phyloP scores from a whole-genome alignment of 2,888 invertebrate species.

The Dorcus hopei region DNA sequence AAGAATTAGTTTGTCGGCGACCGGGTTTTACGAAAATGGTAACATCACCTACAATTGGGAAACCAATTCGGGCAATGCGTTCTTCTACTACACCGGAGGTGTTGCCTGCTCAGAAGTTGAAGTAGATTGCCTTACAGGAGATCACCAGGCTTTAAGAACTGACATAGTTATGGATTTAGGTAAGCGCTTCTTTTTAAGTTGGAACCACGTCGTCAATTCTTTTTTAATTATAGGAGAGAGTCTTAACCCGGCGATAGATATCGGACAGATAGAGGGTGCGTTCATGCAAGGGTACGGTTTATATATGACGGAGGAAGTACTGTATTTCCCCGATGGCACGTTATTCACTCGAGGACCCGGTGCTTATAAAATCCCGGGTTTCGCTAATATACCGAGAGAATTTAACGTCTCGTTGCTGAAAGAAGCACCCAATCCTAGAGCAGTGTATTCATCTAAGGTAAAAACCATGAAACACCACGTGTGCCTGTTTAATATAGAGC shows the following conservation, averaged over 20 bases:
- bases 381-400: conserved; percentile 85
- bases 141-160: conserved; percentile 81
- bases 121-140: conserved; percentile 91
- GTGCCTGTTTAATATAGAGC: no score
- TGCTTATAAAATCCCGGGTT: conserved; percentile 90
- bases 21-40: conserved; percentile 79
- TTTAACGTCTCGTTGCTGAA: conserved; percentile 91
- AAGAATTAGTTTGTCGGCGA: conserved; percentile 75
- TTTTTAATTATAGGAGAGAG: conserved; percentile 56
- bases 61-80: conserved; percentile 69
- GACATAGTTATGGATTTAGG: conserved; percentile 94
- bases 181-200: neutral
- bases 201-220: no score
- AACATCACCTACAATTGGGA: conserved; percentile 69
- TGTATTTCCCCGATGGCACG: conserved; percentile 80
- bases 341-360: conserved; percentile 87
- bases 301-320: conserved; percentile 85
- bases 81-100: conserved; percentile 84
- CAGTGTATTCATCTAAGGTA: conserved; percentile 95
- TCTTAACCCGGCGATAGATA: conserved; percentile 93
- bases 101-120: conserved; percentile 86
- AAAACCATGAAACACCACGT: conserved; percentile 10
- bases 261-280: conserved; percentile 94
- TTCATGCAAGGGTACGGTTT: conserved; percentile 94
- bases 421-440: conserved; percentile 85